These are phyloP conservation scores for Papilio helenus DNA, from an alignment of 1,140 invertebrate species.

Conservation along the genomic window DNA sequence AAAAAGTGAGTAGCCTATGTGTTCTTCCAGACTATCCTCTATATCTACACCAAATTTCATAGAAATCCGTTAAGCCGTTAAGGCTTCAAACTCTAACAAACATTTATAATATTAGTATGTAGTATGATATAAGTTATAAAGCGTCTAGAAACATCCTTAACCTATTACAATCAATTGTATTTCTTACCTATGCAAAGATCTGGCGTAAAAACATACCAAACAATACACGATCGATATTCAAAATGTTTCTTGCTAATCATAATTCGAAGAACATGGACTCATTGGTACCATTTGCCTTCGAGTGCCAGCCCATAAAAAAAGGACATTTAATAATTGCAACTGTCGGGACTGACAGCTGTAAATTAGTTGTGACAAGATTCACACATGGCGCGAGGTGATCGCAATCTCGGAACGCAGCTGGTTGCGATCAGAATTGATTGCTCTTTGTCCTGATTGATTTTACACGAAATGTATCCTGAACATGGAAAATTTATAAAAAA, in stretches of 20 bases:
- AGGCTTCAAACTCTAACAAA: no score
- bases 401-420: slow-evolving; percentile 16
- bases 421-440: not conserved
- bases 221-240: not conserved
- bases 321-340: not conserved
- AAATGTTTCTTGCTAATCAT: not conserved
- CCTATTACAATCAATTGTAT: not conserved
- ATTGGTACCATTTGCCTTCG: not conserved
- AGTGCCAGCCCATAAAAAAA: not conserved
- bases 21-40: no score
- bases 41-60: no score
- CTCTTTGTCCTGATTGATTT: not conserved
- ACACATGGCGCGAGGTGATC: slow-evolving; percentile 16
- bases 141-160: no score
- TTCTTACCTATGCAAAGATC: not conserved
- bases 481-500: not conserved
- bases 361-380: slow-evolving; percentile 7
- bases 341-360: not conserved
- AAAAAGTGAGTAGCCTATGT: no score
- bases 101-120: no score
- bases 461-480: not conserved
- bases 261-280: not conserved
- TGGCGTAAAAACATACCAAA: not conserved
- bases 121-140: no score
- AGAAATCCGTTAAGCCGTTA: no score